Conservation (phyloP, 2,888 invertebrate species). For the Chloroclystis v-ata region DNA sequence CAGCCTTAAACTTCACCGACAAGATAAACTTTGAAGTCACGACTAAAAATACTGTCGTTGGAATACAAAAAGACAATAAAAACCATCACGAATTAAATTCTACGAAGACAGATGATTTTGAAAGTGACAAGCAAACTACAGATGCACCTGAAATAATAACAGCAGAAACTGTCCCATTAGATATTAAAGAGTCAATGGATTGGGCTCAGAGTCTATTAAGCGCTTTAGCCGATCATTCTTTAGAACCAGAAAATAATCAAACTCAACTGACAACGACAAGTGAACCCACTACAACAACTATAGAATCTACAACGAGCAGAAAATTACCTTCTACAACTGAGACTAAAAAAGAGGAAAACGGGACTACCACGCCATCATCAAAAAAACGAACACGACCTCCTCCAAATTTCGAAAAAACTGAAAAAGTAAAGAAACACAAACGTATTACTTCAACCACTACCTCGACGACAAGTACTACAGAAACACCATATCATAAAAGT, state of each 20-base stretch:
- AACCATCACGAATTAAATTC: conserved; percentile 49
- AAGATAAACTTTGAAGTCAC: conserved; percentile 30
- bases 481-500: conserved; percentile 41
- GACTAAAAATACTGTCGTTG: conserved; percentile 32
- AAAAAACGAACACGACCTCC: conserved; percentile 63
- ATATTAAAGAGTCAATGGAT: conserved; percentile 44
- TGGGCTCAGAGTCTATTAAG: conserved; percentile 58
- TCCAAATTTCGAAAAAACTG: conserved; percentile 53
- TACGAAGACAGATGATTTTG: conserved; percentile 50
- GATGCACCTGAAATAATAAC: conserved; percentile 62
- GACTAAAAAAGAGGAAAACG: conserved; percentile 26
- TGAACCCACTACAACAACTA: conserved; percentile 32
- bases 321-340: conserved; percentile 24
- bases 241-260: conserved; percentile 38
- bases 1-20: conserved; percentile 24
- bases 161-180: conserved; percentile 36
- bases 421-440: conserved; percentile 63
- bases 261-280: conserved; percentile 35
- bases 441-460: conserved; percentile 52
- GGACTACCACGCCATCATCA: conserved; percentile 43
- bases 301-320: conserved; percentile 25
- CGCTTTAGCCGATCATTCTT: conserved; percentile 65
- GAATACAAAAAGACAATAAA: conserved; percentile 40
- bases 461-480: conserved; percentile 40
- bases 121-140: conserved; percentile 47